Evolutionary conservation across 2,888 invertebrate genomes (phyloP), one percentile per base, ranked within the genome.

Genomic region (Epinotia ramella): DNA sequence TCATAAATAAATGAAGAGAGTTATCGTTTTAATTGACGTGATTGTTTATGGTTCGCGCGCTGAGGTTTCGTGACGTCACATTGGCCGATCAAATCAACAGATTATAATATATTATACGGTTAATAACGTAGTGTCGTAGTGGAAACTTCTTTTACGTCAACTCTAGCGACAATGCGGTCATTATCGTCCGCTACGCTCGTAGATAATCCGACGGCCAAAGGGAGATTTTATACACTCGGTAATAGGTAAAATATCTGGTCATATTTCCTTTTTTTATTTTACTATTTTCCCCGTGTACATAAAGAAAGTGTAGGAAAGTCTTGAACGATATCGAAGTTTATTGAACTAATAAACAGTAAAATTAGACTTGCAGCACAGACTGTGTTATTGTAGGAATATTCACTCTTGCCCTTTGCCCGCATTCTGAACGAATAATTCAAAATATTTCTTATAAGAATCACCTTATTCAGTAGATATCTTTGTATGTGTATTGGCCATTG

Each of bases 361-460:
- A 7, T 40, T 40, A 40, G 7, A 40, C 9, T 40, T 40, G 9
- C 40, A 40, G 40, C 40, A 40, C 7, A 40, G 2, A 40, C 40
- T 7, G 9, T 40, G 40, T 40, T 40, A 40, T 40, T 40, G 9
- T 40, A 40, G 40, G 40, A 40, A 40, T 40, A 68, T 20, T 44
- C 40, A 40, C 40, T 44, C 44, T 56, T 28, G 57, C 40, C n/a
- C 65, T 70, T 65, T 59, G 65, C 59, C 53, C 70, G 60, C 53
- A 59, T 33, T 65, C 5, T n/a, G 11, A 16, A 40, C n/a, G 40
- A 40, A 63, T 67, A 59, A 60, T 70, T 70, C 46, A 28, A 46
- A 70, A 40, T 13, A 65, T 60, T 49, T 59, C 20, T 59, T 18
- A 63, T 63, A 81, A 84, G 84, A 83, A 79, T 84, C 84, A 83